These are phyloP conservation scores for Mugil cephalus DNA, from an alignment of 2,113 vertebrate species.

Conservation along the genomic window DNA sequence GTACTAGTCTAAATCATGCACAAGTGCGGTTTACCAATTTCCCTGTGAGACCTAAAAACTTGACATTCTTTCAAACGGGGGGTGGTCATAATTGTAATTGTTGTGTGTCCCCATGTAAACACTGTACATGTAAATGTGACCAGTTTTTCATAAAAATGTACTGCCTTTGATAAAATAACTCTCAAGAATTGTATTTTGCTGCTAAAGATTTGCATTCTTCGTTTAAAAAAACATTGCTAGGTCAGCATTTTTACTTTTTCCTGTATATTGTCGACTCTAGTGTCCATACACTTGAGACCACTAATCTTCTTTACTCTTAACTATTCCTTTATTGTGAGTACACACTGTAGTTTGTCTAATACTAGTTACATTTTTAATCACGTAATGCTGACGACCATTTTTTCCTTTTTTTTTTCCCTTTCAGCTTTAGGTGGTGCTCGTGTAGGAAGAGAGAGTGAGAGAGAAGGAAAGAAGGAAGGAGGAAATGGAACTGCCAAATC, in stretches of 20 bases:
- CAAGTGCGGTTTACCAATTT: constrained; percentile 43
- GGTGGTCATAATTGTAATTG: too few relatives aligned
- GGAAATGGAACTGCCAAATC: constrained; percentile 99
- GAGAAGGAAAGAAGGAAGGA: constrained; percentile 82
- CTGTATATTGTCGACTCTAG: too few relatives aligned
- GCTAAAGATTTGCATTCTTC: background rate
- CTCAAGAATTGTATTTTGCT: constrained; percentile 5
- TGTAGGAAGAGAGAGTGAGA: constrained; percentile 86
- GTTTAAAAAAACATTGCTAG: constrained; percentile 1
- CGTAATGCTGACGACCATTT: constrained; percentile 24
- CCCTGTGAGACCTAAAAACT: constrained; percentile 22
- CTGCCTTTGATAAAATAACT: background rate
- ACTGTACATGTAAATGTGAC: background rate
- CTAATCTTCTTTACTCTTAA: background rate
- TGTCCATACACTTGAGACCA: too few relatives aligned
- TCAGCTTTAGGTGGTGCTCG: constrained; percentile 88
- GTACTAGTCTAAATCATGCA: too few relatives aligned
- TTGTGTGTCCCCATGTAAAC: background rate
- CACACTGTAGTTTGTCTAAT: background rate
- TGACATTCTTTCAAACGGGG: constrained; percentile 21
- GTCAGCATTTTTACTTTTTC: too few relatives aligned
- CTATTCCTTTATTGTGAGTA: background rate
- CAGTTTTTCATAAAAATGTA: background rate
- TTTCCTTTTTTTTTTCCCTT: constrained; percentile 32
- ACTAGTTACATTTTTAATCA: background rate